phyloP scores from a whole-genome alignment of 92 coral and sea anemone genomes.

The Umimayanthus chanpuru region DNA sequence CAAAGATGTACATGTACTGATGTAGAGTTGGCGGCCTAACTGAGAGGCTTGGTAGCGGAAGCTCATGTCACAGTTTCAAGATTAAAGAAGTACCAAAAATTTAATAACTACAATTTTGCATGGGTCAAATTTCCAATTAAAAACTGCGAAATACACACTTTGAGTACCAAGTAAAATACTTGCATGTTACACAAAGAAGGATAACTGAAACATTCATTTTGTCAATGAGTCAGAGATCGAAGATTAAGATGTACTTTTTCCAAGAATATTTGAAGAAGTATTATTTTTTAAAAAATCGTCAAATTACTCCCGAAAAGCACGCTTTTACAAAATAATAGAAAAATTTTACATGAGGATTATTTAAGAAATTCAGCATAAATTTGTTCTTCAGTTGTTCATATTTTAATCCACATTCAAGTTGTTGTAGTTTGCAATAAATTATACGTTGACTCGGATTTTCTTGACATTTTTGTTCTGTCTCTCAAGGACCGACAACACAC shows the following conservation, averaged over 20 bases:
- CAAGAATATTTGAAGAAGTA: neutral
- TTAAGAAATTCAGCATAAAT: neutral
- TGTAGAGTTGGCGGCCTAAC: neutral
- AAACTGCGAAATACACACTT: neutral
- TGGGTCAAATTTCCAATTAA: too few species aligned
- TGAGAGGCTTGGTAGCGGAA: neutral
- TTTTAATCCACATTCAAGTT: neutral
- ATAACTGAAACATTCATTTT: neutral
- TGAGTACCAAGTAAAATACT: neutral
- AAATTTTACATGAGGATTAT: too few species aligned
- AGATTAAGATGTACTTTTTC: too few species aligned
- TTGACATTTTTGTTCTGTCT: too few species aligned
- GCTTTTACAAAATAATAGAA: too few species aligned
- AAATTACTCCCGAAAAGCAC: neutral
- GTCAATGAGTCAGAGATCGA: neutral
- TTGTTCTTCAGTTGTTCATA: neutral
- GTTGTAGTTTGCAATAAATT: neutral
- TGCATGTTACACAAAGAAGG: neutral
- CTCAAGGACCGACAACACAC: too few species aligned
- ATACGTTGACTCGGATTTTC: neutral
- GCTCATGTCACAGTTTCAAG: neutral
- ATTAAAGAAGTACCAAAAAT: neutral
- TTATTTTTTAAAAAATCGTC: too few species aligned
- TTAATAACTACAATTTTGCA: neutral
- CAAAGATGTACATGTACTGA: neutral